A percentile compares a stretch with the other conserved stretches of the same genome.
Evolutionary conservation across 2,797 vertebrate species (phyloP).

Genomic region (Tympanoctomys barrerae): DNA sequence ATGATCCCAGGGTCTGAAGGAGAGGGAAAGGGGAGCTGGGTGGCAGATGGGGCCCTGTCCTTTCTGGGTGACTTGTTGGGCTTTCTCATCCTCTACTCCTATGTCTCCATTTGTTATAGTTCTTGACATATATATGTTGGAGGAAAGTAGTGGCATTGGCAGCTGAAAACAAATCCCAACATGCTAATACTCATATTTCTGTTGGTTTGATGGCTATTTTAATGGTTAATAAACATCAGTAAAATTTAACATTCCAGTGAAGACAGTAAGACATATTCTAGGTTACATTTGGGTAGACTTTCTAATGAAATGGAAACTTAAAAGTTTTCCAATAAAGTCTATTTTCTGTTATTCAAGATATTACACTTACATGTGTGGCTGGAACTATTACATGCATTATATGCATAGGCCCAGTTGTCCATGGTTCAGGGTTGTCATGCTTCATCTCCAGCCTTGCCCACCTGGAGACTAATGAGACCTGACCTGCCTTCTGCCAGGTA

Average conservation of each 20-base stretch:
- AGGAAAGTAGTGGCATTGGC: background rate
- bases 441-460: no score
- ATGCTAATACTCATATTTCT: background rate
- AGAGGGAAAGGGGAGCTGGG: background rate
- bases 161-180: background rate
- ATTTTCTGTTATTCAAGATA: background rate
- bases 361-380: background rate
- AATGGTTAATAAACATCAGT: background rate
- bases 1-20: background rate
- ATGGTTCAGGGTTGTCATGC: background rate
- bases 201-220: background rate
- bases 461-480: background rate
- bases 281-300: background rate
- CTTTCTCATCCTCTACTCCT: background rate
- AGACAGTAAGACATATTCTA: background rate
- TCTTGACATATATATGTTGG: background rate
- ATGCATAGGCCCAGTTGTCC: accelerated
- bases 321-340: background rate
- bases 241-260: background rate
- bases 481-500: background rate
- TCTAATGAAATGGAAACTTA: background rate
- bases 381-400: no score
- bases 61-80: background rate
- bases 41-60: background rate
- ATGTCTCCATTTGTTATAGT: background rate